Base-by-base conservation (phyloP, 2,797 vertebrate genomes). In the Takifugu ocellatus region DNA sequence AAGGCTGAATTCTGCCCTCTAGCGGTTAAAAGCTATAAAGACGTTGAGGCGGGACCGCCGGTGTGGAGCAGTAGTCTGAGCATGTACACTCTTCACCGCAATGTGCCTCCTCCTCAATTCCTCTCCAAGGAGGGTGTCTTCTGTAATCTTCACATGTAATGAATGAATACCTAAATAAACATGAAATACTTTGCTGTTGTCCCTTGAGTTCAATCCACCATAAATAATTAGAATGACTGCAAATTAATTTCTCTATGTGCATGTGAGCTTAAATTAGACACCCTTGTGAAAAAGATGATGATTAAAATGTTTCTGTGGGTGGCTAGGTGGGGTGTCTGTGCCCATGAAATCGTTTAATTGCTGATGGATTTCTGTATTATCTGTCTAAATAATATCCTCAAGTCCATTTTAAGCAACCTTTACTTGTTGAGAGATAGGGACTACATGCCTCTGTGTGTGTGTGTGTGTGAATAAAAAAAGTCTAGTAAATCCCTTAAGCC, bases 401-500 rank as follows among this genome's bases (percentile, higher is more conserved):
- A 49, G 69, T 77, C 71, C 51, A 68, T 64, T 71, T 78, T 57
- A 63, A 72, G 72, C 33, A 56, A 51, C 53, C 45, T 11, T 36
- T 44, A 42, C 61, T 65, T 27, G 57, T 25, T 10, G 2, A 59
- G 59, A 5, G 17, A 68, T 43, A 39, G 62, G 57, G 52, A 75
- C 63, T 66, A 74, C 83, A 75, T 74, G 71, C 62, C 21, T 21
- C 21, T 56, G 48, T 60, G 67, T 63, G 21, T 53, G 24, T 51
- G 59, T 78, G 66, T 68, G 51, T 55, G 71, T 31, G 64, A 70
- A 79, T 75, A 82, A 78, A 83, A 82, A 33, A 70, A 49, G 74
- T 62, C 68, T 15, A 12, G 54, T 86, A 85, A 33, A 90, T 84
- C 86, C 76, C 72, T 84, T 89, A 89, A 89, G 81, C 86, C 85